phyloP scores from a whole-genome alignment of 2,113 vertebrate genomes.

The Pygoscelis adeliae region DNA sequence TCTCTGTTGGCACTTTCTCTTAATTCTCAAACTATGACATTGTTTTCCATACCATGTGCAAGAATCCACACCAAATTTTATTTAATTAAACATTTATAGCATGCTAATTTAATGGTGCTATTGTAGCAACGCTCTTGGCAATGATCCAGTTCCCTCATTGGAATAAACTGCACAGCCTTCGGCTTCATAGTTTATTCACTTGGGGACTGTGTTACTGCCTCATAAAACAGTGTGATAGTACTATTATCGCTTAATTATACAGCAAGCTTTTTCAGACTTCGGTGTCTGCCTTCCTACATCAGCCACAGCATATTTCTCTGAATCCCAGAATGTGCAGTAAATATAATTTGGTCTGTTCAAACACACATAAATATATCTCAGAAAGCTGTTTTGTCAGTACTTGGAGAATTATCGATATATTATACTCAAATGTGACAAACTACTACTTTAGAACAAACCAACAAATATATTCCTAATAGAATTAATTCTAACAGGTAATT shows the following conservation, averaged over 20 bases:
- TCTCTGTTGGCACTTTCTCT: background rate
- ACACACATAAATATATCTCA: background rate
- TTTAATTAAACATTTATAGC: background rate
- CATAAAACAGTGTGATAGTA: background rate
- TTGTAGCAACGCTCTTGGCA: background rate
- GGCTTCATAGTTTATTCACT: background rate
- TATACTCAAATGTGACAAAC: background rate
- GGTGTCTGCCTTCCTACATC: background rate
- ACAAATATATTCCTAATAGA: background rate
- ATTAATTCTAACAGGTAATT: conserved; percentile 33
- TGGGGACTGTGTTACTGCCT: background rate
- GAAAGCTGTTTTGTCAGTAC: background rate
- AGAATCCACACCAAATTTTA: background rate
- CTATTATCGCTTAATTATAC: conserved; percentile 47
- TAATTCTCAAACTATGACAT: accelerated
- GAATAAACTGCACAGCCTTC: background rate
- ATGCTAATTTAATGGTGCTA: background rate
- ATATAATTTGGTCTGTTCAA: background rate
- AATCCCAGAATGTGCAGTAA: background rate
- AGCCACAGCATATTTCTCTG: background rate
- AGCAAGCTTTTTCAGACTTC: background rate
- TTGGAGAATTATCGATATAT: background rate
- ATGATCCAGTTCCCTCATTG: background rate
- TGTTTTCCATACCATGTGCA: background rate
- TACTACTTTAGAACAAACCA: background rate